Evolutionary conservation across 1,140 invertebrate genomes (phyloP).

Genomic region (Globodera ellingtonae): DNA sequence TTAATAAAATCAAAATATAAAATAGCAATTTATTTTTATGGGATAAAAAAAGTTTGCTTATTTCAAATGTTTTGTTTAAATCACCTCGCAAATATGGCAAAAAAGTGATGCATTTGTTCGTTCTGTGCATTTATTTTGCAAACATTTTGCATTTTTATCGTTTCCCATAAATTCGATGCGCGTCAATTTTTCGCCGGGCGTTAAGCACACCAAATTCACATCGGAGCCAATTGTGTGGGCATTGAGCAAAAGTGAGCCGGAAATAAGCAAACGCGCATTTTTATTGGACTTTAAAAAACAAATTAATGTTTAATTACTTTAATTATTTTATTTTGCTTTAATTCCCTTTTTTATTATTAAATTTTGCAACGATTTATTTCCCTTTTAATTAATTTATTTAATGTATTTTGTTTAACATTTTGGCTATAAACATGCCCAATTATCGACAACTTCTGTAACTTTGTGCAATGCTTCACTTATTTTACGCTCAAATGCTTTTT

Average conservation of each 20-base stretch:
- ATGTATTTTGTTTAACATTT: background rate
- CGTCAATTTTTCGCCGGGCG: background rate
- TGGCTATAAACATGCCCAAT: background rate
- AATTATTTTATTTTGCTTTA: too few relatives aligned
- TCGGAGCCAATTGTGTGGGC: background rate
- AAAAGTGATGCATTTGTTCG: background rate
- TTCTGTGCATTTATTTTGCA: background rate
- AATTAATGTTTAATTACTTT: too few relatives aligned
- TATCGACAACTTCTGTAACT: background rate
- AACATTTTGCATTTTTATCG: background rate
- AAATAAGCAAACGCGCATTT: background rate
- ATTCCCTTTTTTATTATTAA: too few relatives aligned
- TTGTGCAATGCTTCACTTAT: background rate
- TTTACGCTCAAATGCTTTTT: background rate
- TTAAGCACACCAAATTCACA: background rate
- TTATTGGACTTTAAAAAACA: background rate
- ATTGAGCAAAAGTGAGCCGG: background rate
- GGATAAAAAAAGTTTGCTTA: too few relatives aligned
- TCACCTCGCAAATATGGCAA: background rate
- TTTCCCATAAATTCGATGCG: background rate
- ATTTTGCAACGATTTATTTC: too few relatives aligned
- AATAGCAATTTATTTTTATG: too few relatives aligned
- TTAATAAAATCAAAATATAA: too few relatives aligned
- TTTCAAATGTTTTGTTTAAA: background rate
- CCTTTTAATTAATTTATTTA: too few relatives aligned